These are phyloP conservation scores for Clarias magur DNA, from an alignment of 2,113 vertebrate genomes.

Conservation along the genomic window DNA sequence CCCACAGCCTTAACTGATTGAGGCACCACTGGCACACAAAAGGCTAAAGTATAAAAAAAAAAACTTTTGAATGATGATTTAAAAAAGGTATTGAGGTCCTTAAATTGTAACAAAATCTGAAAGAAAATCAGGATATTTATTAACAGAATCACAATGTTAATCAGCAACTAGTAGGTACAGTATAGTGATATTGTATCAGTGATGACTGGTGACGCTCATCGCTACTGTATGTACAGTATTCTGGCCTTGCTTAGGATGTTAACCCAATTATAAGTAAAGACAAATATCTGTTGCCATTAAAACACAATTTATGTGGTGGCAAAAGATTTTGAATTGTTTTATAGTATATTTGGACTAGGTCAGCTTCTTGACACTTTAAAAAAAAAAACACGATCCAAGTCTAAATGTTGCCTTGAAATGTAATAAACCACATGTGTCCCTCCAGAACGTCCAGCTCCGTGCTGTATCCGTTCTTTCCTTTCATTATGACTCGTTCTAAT, in stretches of 20 bases:
- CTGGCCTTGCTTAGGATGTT: background rate
- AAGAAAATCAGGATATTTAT: too few relatives aligned
- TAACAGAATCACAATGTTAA: too few relatives aligned
- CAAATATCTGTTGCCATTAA: background rate
- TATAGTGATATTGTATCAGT: too few relatives aligned
- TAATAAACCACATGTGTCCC: constrained; percentile 20
- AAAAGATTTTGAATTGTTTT: background rate
- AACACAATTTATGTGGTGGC: background rate
- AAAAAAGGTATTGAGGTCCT: too few relatives aligned
- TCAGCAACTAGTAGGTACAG: too few relatives aligned
- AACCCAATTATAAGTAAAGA: background rate
- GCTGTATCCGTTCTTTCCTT: constrained; percentile 10
- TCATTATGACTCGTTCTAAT: constrained; percentile 50
- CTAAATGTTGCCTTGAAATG: constrained; percentile 30
- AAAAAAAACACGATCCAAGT: background rate
- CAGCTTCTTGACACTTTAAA: background rate
- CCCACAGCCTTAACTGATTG: too few relatives aligned
- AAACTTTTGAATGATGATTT: too few relatives aligned
- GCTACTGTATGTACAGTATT: too few relatives aligned
- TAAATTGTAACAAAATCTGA: too few relatives aligned
- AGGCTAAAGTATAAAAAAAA: too few relatives aligned
- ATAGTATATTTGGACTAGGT: background rate
- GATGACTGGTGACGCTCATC: too few relatives aligned
- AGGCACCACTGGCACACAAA: too few relatives aligned
- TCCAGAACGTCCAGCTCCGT: constrained; percentile 21